phyloP scores from a whole-genome alignment of 2,888 invertebrate species.

The Diplazon laetatorius region DNA sequence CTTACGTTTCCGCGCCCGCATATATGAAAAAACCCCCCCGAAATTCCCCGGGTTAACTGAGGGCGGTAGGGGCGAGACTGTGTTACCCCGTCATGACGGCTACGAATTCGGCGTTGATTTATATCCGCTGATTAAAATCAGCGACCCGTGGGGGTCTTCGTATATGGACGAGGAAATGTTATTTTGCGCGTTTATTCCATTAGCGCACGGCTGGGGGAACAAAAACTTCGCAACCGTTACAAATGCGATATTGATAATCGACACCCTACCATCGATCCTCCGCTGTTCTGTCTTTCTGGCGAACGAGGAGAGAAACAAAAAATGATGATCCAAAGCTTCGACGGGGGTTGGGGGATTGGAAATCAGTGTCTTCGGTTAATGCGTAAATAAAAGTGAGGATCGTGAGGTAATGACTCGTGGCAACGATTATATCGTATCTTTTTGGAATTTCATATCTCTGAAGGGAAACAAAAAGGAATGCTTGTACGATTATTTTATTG shows the following conservation, averaged over 20 bases:
- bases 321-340: too few relatives aligned
- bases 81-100: conserved; percentile 27
- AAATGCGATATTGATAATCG: conserved; percentile 58
- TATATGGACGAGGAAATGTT: conserved; percentile 28
- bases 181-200: conserved; percentile 56
- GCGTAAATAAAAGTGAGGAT: conserved; percentile 74
- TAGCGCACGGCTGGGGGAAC: conserved; percentile 29
- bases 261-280: conserved; percentile 29
- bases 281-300: conserved; percentile 12
- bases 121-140: conserved; percentile 61
- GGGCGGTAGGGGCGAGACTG: too few relatives aligned
- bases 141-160: conserved; percentile 34
- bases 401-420: conserved; percentile 71
- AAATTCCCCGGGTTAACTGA: too few relatives aligned
- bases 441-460: too few relatives aligned
- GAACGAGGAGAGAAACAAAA: conserved; percentile 44
- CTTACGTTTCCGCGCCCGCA: conserved; percentile 9
- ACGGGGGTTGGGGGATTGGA: too few relatives aligned
- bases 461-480: too few relatives aligned
- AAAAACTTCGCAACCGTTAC: conserved; percentile 45
- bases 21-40: conserved; percentile 33
- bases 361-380: conserved; percentile 68
- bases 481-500: too few relatives aligned
- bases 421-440: conserved; percentile 47
- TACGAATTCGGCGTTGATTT: conserved; percentile 53